Percentiles rank a stretch among this genome's conserved stretches.
Conservation (phyloP, 1,140 invertebrate genomes). For the Globodera rostochiensis region DNA sequence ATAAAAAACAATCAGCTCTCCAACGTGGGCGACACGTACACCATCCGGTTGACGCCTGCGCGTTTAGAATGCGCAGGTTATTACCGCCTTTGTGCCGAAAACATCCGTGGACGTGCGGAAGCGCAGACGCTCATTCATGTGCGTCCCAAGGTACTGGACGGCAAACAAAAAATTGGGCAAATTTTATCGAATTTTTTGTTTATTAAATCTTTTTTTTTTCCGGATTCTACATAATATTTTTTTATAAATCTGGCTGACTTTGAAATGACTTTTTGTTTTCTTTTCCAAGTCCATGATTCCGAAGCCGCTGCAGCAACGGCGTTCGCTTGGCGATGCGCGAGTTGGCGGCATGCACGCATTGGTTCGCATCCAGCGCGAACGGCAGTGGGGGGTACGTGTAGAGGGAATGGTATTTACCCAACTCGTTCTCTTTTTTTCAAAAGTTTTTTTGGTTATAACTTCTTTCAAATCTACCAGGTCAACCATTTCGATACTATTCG, state of each 20-base stretch:
- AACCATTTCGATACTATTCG: no score
- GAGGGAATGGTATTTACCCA: background rate
- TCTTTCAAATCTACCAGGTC: no score
- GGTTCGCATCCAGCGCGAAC: background rate
- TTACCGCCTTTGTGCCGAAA: constrained; percentile 66
- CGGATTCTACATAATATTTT: no score
- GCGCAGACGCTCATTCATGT: constrained; percentile 62
- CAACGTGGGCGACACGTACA: constrained; percentile 67
- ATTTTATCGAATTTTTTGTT: no score
- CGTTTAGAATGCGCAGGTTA: constrained; percentile 62
- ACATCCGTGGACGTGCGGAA: constrained; percentile 67
- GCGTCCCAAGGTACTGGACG: constrained; percentile 36
- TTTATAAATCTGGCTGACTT: no score
- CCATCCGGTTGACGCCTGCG: constrained; percentile 59
- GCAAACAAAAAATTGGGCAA: no score
- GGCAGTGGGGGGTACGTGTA: constrained; percentile 11
- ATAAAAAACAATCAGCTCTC: constrained; percentile 64
- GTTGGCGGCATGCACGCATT: constrained; percentile 1
- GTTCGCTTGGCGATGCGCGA: constrained; percentile 18
- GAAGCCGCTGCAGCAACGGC: constrained; percentile 35
- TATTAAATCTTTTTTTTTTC: no score
- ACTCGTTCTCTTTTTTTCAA: no score
- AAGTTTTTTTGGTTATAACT: no score
- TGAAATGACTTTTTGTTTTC: background rate
- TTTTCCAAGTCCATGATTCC: constrained; percentile 50